Evolutionary conservation across 2,113 vertebrate species (phyloP), one percentile per base, ranked within the genome.

Genomic region (Trematocara unimaculatum): DNA sequence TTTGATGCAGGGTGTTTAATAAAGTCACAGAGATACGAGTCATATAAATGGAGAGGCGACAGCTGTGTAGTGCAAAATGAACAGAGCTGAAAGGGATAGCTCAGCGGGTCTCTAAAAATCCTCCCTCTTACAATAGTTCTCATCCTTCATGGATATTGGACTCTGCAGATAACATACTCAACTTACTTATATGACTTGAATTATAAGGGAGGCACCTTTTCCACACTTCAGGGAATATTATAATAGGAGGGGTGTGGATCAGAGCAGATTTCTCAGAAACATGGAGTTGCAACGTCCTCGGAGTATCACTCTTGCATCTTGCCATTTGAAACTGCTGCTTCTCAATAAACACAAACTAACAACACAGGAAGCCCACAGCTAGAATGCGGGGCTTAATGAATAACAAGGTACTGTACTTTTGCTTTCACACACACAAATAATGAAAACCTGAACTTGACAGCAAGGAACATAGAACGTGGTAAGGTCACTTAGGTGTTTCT

Each of bases 391-490:
- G 49, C 77, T 4, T 83, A 55, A 56, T 81, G 42, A 82, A 74
- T 17, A 87, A 47, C 84, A 93, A 93, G 93, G 88, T 93, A 91
- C 62, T 56, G 86, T 54, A 10, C 47, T n/a, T 79, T 18, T 87
- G 38, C 33, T 33, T 53, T 77, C n/a, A 9, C 33, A 58, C 31
- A 12, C 9, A 54, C n/a, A 87, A 38, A 78, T 14, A 53, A 7
- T 8, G 78, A 40, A 47, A 49, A 10, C 42, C 8, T 80, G 51
- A 88, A 89, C 58, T 81, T 84, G 60, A 74, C 49, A 12, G 9
- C 3, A 4, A 23, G 38, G 8, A 72, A 31, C 72, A 13, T 5
- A 79, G 18, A 67, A 17, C 6, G 2, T 5, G 20, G 3, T 18
- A 51, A 23, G 47, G 42, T 55, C 54, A 82, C 15, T 14, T 6